Conservation (phyloP, 2,888 invertebrate species). For the Dendrolimus pini region DNA sequence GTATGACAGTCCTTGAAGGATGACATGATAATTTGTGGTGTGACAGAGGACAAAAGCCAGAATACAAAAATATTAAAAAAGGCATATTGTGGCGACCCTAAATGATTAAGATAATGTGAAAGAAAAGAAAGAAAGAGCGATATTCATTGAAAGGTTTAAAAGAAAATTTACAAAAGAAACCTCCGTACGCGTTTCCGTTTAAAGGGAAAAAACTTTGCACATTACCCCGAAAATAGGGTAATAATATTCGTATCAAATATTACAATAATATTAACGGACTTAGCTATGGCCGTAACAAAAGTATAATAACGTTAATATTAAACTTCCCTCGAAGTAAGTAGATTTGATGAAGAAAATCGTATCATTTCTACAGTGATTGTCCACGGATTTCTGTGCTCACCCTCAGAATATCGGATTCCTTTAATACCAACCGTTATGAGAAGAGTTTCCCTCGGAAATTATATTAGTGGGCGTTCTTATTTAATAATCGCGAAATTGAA, state of each 20-base stretch:
- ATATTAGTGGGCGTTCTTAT: not conserved
- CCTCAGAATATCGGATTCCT: slow-evolving; percentile 2
- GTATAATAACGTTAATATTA: not conserved
- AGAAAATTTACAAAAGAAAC: too few relatives aligned
- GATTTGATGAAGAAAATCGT: not conserved
- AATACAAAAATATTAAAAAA: too few relatives aligned
- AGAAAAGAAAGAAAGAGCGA: not conserved
- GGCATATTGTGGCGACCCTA: not conserved
- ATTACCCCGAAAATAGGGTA: too few relatives aligned
- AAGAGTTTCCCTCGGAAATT: not conserved
- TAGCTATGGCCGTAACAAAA: not conserved
- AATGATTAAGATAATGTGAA: not conserved
- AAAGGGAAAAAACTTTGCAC: too few relatives aligned
- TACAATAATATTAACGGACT: not conserved
- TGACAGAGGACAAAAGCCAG: too few relatives aligned
- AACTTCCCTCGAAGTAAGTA: not conserved
- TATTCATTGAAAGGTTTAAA: not conserved
- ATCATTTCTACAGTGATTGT: not conserved
- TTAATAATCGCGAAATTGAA: not conserved
- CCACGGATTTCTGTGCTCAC: not conserved
- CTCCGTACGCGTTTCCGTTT: too few relatives aligned
- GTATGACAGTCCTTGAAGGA: too few relatives aligned
- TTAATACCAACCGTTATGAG: slow-evolving; percentile 1
- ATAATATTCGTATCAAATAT: not conserved
- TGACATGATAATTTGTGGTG: too few relatives aligned